These are phyloP conservation scores for Rhadina sibilatrix DNA, from an alignment of 2,113 vertebrate species.

Conservation along the genomic window DNA sequence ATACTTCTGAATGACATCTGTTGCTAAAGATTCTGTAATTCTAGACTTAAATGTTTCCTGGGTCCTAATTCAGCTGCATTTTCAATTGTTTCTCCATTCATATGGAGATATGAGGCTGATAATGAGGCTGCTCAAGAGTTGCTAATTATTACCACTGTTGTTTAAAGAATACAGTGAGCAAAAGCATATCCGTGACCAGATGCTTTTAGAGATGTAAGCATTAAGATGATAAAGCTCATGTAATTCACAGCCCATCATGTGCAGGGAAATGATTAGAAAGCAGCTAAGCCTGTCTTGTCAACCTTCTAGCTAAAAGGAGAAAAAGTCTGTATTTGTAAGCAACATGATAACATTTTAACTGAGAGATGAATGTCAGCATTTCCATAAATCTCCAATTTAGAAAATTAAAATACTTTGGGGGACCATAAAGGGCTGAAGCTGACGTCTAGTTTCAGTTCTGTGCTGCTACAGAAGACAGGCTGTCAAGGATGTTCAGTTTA, in stretches of 20 bases:
- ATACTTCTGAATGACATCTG: slow-evolving; percentile 30
- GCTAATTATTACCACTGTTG: slow-evolving; percentile 36
- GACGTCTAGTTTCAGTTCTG: slow-evolving; percentile 12
- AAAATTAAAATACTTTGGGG: slow-evolving; percentile 43
- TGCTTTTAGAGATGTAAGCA: not conserved
- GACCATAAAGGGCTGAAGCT: slow-evolving; percentile 1
- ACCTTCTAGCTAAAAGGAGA: slow-evolving; percentile 3
- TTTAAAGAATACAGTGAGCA: not conserved
- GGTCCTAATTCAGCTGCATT: slow-evolving; percentile 23
- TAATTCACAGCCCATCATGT: not conserved
- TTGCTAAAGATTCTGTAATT: slow-evolving; percentile 39
- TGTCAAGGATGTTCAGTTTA: slow-evolving; percentile 34
- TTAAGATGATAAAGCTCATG: not conserved
- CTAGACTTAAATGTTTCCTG: slow-evolving; percentile 21
- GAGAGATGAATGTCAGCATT: slow-evolving; percentile 50
- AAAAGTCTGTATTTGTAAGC: slow-evolving; percentile 28
- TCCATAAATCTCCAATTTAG: slow-evolving; percentile 54
- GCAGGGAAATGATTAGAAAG: slow-evolving; percentile 31
- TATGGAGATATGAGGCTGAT: not conserved
- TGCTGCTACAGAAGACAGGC: not conserved
- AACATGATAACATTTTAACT: slow-evolving; percentile 9
- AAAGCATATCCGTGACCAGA: slow-evolving; percentile 11
- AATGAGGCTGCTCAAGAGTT: not conserved
- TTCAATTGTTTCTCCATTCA: slow-evolving; percentile 11
- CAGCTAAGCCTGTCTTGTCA: slow-evolving; percentile 19